A percentile compares a stretch with the other conserved stretches of the same genome.
Evolutionary conservation across 2,113 vertebrate genomes (phyloP).

Genomic region (Phylloscopus trochilus): DNA sequence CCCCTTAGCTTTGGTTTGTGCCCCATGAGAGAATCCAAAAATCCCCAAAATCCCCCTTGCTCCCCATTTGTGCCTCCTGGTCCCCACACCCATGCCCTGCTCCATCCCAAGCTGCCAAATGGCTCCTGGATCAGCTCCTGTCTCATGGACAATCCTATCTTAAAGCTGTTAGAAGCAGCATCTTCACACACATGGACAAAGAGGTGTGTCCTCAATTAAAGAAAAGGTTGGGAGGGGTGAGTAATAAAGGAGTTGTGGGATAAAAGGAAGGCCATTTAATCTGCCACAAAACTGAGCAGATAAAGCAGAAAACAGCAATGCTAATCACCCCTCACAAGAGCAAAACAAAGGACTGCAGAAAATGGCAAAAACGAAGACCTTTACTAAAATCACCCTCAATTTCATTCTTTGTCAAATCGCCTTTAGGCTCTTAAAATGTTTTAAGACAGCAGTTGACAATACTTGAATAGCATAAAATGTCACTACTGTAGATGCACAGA

Average conservation of each 20-base stretch:
- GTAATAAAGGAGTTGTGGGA: background rate
- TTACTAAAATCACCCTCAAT: background rate
- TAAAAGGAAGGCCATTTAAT: background rate
- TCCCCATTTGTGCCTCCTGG: background rate
- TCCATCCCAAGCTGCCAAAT: background rate
- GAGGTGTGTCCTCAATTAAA: fast-evolving
- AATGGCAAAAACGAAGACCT: background rate
- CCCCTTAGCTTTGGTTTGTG: background rate
- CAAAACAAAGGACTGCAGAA: background rate
- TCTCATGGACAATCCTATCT: background rate
- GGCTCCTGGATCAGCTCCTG: background rate
- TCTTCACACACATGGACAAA: fast-evolving
- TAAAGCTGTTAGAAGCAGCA: too few relatives aligned
- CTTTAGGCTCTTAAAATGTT: background rate
- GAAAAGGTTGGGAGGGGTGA: background rate
- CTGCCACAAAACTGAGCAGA: background rate
- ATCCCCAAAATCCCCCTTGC: too few relatives aligned
- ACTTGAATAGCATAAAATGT: background rate
- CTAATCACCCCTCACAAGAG: too few relatives aligned
- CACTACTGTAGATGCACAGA: fast-evolving
- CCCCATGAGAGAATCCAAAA: background rate
- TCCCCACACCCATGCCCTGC: background rate
- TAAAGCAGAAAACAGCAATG: background rate
- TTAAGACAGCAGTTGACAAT: background rate
- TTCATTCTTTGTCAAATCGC: background rate